These are phyloP conservation scores for Alouatta palliata DNA, from an alignment of 2,113 vertebrate genomes.

Conservation along the genomic window DNA sequence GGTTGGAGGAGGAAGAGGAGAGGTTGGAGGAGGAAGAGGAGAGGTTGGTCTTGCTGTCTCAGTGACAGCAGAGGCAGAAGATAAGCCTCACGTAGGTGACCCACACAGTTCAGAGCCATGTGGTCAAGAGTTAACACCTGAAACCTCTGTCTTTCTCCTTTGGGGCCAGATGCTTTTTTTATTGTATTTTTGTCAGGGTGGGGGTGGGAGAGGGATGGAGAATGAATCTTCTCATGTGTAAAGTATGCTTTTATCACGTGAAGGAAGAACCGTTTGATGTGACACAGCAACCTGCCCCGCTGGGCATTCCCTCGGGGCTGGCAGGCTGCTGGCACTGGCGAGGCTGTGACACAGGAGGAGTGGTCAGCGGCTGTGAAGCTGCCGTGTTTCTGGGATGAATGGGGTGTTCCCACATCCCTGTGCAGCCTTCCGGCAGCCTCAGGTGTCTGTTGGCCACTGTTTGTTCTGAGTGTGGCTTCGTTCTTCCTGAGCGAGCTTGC, in stretches of 20 bases:
- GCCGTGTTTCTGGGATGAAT: not conserved
- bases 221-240: rapidly evolving
- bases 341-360: not conserved
- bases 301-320: too few species aligned
- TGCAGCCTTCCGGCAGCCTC: rapidly evolving
- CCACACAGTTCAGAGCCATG: not conserved
- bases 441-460: rapidly evolving
- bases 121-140: not conserved
- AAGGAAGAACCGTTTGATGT: not conserved
- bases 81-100: not conserved
- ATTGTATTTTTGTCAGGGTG: not conserved
- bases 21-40: not conserved
- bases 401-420: not conserved
- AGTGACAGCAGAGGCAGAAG: not conserved
- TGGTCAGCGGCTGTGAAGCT: not conserved
- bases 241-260: rapidly evolving
- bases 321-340: not conserved
- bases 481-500: not conserved
- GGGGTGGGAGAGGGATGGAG: not conserved
- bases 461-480: rapidly evolving
- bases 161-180: not conserved
- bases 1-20: not conserved
- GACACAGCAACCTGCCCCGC: too few species aligned
- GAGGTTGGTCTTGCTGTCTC: not conserved
- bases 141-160: not conserved